Evolutionary conservation across 2,888 invertebrate species (phyloP).

Genomic region (Tenthredo scrophulariae): DNA sequence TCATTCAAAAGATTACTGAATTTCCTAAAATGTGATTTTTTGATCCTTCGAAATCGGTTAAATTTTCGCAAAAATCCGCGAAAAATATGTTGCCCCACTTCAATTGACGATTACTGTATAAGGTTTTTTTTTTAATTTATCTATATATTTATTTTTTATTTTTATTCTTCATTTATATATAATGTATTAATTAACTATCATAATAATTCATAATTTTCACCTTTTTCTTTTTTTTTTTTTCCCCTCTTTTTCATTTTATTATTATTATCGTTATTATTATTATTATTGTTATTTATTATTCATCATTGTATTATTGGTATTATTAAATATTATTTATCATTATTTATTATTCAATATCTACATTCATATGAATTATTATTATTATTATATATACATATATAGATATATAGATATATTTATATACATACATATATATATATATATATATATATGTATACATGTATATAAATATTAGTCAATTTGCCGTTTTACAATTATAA

Average conservation of each 20-base stretch:
- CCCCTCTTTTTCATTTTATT: constrained; percentile 1
- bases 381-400: too few relatives aligned
- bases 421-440: not conserved
- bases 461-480: constrained; percentile 29
- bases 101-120: too few relatives aligned
- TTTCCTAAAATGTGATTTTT: too few relatives aligned
- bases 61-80: too few relatives aligned
- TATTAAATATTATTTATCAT: not conserved
- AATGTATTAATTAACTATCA: not conserved
- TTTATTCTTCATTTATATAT: not conserved
- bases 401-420: not conserved
- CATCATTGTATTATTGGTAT: constrained; percentile 1
- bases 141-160: not conserved
- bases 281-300: constrained; percentile 29
- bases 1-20: too few relatives aligned
- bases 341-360: constrained; percentile 48
- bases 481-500: constrained; percentile 26
- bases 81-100: too few relatives aligned
- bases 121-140: not conserved
- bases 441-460: not conserved
- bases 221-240: constrained; percentile 63
- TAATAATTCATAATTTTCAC: constrained; percentile 60
- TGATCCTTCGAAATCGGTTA: too few relatives aligned
- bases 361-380: constrained; percentile 45
- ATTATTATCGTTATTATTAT: constrained; percentile 42